Base-by-base conservation (phyloP, 2,113 vertebrate genomes). In the Gasterosteus nipponicus region DNA sequence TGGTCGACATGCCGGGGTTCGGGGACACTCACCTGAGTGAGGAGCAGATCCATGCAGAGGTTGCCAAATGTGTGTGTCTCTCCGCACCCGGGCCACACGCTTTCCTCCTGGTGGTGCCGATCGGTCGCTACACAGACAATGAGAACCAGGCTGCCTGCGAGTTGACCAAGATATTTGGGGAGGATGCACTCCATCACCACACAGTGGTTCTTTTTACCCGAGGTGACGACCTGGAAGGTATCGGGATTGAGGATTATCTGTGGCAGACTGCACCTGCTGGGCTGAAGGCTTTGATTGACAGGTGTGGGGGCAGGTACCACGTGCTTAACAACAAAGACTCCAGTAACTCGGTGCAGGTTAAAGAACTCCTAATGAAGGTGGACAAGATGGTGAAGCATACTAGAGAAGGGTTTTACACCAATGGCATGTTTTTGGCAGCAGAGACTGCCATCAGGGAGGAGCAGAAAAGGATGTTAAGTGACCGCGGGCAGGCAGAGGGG, bases 1-100 rank as follows among this genome's bases (percentile, higher is more conserved):
- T 95, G 56, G 88, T 94, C 15, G 94, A 95, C 81, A 91, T 93
- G 91, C 94, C 94, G 0, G 94, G 94, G 2, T 94, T 95, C n/a
- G 93, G 93, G 26, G 94, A 95, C 91, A 94, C 94, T 18, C 83
- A 73, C 1, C 81, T 92, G 39, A 82, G 77, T 9, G 0, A 33
- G 14, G 89, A 89, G 58, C 75, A 93, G 81, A 77, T 91, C 49
- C 70, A 90, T 6, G 33, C 66, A 12, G 93, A 94, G 65, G 85
- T 94, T 0, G 90, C 93, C 3, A 93, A 89, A 42, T 95, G 94
- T 49, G 89, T 95, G 57, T 58, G 77, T 10, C 86, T 93, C 18
- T 90, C 82, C 0, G 80, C 92, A 0, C 93, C 94, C 0, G 94
- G 94, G 1, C 94, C 93, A 0, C 94, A 95, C 3, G 93, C 92